These are phyloP conservation scores for Luperina nickerlii DNA, from an alignment of 2,888 invertebrate genomes.

Conservation along the genomic window DNA sequence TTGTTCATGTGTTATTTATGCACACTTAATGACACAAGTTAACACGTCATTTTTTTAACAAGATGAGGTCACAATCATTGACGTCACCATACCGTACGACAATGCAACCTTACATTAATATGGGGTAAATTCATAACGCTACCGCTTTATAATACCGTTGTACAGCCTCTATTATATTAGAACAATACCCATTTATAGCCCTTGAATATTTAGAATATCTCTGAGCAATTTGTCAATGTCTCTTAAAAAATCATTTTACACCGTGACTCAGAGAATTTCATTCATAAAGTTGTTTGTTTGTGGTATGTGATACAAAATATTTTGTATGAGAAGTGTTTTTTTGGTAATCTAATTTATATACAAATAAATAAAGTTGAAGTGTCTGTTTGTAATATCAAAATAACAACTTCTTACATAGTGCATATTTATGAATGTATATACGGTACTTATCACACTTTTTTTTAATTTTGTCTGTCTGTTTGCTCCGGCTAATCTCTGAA, in stretches of 20 bases:
- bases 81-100: conserved; percentile 29
- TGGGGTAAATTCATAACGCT: conserved; percentile 81
- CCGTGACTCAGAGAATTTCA: conserved; percentile 43
- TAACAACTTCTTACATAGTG: no score
- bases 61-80: not conserved
- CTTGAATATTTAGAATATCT: conserved; percentile 63
- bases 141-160: conserved; percentile 68
- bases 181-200: conserved; percentile 52
- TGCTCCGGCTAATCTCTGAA: no score
- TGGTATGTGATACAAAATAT: not conserved
- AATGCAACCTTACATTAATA: conserved; percentile 69
- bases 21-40: no score
- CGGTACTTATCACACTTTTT: no score
- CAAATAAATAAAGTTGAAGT: no score
- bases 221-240: conserved; percentile 62
- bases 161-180: conserved; percentile 49
- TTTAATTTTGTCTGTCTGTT: no score
- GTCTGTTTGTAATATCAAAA: no score
- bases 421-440: no score
- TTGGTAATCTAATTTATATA: not conserved
- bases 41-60: not conserved
- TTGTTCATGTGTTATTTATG: no score
- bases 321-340: not conserved
- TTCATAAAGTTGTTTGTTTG: conserved; percentile 31
- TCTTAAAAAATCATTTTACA: conserved; percentile 59